Percentiles rank a stretch among this genome's conserved stretches.
phyloP scores from a whole-genome alignment of 2,113 vertebrate genomes.

The Australoheros scitulus region DNA sequence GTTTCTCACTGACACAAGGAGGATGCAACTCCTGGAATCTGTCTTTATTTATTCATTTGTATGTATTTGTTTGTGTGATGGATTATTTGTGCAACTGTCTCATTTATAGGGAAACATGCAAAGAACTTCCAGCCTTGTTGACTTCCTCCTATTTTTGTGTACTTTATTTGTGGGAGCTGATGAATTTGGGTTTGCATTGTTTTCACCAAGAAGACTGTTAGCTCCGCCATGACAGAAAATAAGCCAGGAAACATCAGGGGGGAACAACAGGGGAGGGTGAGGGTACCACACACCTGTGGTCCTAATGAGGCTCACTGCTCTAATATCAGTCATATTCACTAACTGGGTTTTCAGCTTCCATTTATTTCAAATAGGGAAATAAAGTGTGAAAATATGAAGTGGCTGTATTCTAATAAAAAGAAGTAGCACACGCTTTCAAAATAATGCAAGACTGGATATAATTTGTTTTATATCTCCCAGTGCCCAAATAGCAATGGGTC shows the following conservation, averaged over 20 bases:
- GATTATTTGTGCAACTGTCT: constrained; percentile 53
- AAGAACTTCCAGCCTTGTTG: constrained; percentile 6
- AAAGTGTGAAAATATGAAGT: constrained; percentile 13
- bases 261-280: constrained; percentile 37
- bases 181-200: not conserved
- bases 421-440: not conserved
- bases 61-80: constrained; percentile 62
- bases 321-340: constrained; percentile 50
- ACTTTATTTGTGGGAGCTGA: not conserved
- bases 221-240: constrained; percentile 29
- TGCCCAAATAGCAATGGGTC: not conserved
- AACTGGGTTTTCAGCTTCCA: constrained; percentile 35
- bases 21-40: constrained; percentile 61
- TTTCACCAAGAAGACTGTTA: constrained; percentile 1
- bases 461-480: not conserved
- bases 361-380: constrained; percentile 26
- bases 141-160: not conserved
- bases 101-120: constrained; percentile 16
- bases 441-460: not conserved
- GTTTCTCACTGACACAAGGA: constrained; percentile 61
- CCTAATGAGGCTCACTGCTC: constrained; percentile 57
- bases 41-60: constrained; percentile 65
- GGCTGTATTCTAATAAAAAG: constrained; percentile 5
- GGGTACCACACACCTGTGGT: constrained; percentile 66
- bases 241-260: constrained; percentile 31